Evolutionary conservation across 2,113 vertebrate species (phyloP), one percentile per base, ranked within the genome.

Genomic region (Engystomops pustulosus): DNA sequence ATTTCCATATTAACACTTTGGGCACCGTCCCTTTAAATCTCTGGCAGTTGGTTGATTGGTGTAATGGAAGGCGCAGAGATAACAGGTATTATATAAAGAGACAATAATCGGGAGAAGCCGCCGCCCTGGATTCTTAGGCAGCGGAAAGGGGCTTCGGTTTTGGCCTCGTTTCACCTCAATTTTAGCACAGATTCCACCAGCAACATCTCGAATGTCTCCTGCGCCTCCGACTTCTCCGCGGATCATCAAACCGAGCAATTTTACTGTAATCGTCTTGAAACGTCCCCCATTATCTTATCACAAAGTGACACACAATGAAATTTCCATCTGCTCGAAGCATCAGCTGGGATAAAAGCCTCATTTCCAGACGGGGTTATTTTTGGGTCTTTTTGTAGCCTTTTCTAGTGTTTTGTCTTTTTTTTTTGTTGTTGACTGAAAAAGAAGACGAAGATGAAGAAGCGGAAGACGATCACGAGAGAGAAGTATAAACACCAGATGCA

Each of bases 231-330:
- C 76, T 60, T 79, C 55, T 65, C 38, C 20, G 65, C 79, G 41
- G 60, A 80, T 80, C 44, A 80, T 74, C 68, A 72, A 55, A 74
- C 80, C 72, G 80, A 82, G 69, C 80, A 58, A 71, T 82, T 82
- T 74, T 58, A 11, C 80, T 60, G 32, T 82, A 82, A 82, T 82
- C 51, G 80, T 72, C 80, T 74, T 30, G 23, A 72, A 74, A 74
- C 80, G 34, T 72, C n/a, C 69, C 49, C 81, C 81, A 83, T 83
- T 83, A 83, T 83, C 81, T 75, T 75, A 83, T 83, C 81, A 83
- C 70, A 83, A 83, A 75, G 30, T 75, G 81, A 83, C 81, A 83
- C 67, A 71, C 81, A 75, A 83, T 75, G 69, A 75, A 74, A 83
- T 83, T 49, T 75, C 81, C 81, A 83, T 74, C 81, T 75, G 69